Evolutionary conservation across 2,888 invertebrate species (phyloP).

Genomic region (Ichneumoninae sp.): DNA sequence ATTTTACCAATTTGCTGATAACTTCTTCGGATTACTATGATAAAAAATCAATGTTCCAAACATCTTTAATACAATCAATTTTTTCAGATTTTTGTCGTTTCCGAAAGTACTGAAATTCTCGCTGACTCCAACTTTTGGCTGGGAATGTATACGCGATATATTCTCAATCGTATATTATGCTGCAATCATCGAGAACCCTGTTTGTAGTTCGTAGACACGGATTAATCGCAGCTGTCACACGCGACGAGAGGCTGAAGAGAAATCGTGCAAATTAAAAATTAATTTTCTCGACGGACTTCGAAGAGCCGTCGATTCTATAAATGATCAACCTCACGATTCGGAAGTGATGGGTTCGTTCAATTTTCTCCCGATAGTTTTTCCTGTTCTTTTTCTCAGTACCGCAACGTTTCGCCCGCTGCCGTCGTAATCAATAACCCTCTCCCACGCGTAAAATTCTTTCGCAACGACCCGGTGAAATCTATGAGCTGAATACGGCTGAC

Average conservation of each 20-base stretch:
- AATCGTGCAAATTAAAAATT: not conserved
- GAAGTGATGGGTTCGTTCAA: not conserved
- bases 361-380: not conserved
- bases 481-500: not conserved
- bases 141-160: not conserved
- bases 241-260: slow-evolving; percentile 1
- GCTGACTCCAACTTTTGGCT: not conserved
- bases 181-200: slow-evolving; percentile 3
- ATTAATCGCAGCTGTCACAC: not conserved
- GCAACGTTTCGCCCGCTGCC: slow-evolving; percentile 15
- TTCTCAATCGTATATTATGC: not conserved
- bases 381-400: not conserved
- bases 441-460: not conserved
- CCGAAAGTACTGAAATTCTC: not conserved
- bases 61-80: not conserved
- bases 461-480: not conserved
- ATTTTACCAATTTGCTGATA: not conserved
- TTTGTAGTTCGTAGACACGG: not conserved
- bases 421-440: slow-evolving; percentile 18
- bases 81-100: not conserved
- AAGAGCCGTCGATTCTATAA: slow-evolving; percentile 12
- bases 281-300: slow-evolving; percentile 25
- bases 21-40: not conserved
- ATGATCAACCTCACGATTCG: slow-evolving; percentile 17
- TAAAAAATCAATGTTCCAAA: not conserved